Percentiles rank a stretch among this genome's conserved stretches.
These are phyloP conservation scores for Labeo catla DNA, from an alignment of 2,113 vertebrate species.

Conservation along the genomic window DNA sequence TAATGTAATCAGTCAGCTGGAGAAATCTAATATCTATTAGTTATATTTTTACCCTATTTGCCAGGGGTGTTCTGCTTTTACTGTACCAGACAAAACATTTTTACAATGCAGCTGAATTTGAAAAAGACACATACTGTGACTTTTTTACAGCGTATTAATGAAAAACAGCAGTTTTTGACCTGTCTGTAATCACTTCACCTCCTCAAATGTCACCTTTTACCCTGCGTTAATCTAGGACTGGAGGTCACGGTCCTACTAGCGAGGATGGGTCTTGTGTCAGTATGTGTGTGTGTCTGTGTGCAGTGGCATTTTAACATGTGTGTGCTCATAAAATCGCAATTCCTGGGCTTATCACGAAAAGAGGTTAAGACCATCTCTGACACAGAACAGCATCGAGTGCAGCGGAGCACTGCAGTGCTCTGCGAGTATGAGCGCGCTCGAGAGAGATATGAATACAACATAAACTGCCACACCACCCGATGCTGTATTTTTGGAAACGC, in stretches of 20 bases:
- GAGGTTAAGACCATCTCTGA: conserved; percentile 75
- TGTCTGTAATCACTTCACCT: neutral
- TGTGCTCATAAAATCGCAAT: conserved; percentile 59
- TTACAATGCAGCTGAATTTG: neutral
- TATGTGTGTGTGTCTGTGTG: conserved; percentile 6
- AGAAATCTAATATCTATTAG: neutral
- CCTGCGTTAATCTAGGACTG: neutral
- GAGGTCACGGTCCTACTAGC: neutral
- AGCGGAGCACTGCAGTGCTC: conserved; percentile 56
- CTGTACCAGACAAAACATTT: neutral
- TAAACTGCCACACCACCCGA: conserved; percentile 52
- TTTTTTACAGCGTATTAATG: neutral
- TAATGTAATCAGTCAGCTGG: neutral
- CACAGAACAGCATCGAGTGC: conserved; percentile 63
- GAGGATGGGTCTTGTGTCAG: neutral
- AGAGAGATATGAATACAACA: conserved; percentile 48
- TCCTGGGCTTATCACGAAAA: conserved; percentile 71
- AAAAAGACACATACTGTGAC: neutral
- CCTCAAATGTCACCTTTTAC: neutral
- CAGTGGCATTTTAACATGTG: conserved; percentile 15
- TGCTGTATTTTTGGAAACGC: conserved; percentile 70
- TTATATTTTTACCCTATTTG: neutral
- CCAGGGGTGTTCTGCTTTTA: neutral
- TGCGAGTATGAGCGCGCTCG: neutral
- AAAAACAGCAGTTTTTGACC: neutral